Base-by-base conservation (phyloP, 2,888 invertebrate species). In the Colletes collaris region DNA sequence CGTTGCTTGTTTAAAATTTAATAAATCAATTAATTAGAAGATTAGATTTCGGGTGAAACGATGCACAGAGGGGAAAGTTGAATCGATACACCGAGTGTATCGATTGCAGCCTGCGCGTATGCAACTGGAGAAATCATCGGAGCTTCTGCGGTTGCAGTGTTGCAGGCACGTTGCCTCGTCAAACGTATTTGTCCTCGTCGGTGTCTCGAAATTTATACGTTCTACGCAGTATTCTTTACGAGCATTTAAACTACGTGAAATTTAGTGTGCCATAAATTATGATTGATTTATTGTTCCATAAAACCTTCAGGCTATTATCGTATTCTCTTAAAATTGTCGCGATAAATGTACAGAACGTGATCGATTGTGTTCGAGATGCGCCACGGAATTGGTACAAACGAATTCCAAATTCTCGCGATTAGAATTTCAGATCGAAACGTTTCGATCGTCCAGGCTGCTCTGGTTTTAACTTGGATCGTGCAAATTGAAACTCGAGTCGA, bases 121-220 rank as follows among this genome's bases (percentile, higher is more conserved):
- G 55, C 70, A 73, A 66, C 27, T 35, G 53, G 35, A 55, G 60
- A 53, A 27, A 50, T 16, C 68, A 49, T 56, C n/a, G 35, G 13
- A 52, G 63, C 50, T 13, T 50, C 49, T 56, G 52, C 27, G 73
- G 37, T 65, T 65, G 72, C 66, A 46, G 58, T 67, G 46, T 44
- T 65, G 56, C 62, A 66, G 56, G 40, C 63, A 37, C 56, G 53
- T 46, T 46, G 19, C 11, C 10, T 49, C 44, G n/a, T 13, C 46
- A 16, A 16, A 35, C 27, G 10, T 55, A 19, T n/a, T 16, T n/a
- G 10, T 5, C 49, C 44, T 44, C 19, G 64, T 37, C 52, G 55
- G 8, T 35, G 56, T 56, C 13, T 13, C 13, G 4, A 19, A 46
- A 35, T 16, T 35, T 35, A 4, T 46, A n/a, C 19, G 19, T 44